Evolutionary conservation across 2,888 invertebrate genomes (phyloP).

Genomic region (Acleris holmiana): DNA sequence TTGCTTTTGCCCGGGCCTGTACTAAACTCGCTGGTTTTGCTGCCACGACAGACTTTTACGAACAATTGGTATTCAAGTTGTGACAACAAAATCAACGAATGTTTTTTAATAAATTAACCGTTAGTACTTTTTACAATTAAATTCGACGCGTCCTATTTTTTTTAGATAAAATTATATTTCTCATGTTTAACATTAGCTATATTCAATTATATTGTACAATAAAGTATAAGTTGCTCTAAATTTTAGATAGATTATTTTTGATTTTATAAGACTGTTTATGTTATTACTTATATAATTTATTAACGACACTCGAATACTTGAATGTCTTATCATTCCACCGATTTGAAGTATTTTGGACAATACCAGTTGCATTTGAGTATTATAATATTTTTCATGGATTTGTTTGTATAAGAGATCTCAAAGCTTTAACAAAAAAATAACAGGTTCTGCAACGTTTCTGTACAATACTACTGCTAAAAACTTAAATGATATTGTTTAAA

Average conservation of each 20-base stretch:
- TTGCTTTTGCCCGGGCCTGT: not conserved
- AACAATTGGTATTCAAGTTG: conserved; percentile 41
- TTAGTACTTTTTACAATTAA: conserved; percentile 42
- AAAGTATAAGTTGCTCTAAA: conserved; percentile 61
- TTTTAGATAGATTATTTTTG: conserved; percentile 64
- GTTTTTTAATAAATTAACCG: conserved; percentile 49
- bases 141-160: conserved; percentile 58
- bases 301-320: conserved; percentile 70
- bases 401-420: conserved; percentile 56
- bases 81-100: conserved; percentile 50
- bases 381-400: conserved; percentile 57
- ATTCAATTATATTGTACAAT: conserved; percentile 60
- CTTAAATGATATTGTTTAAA: not conserved
- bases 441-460: conserved; percentile 26
- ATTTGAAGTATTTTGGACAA: conserved; percentile 64
- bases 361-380: conserved; percentile 73
- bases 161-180: conserved; percentile 56
- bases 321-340: conserved; percentile 77
- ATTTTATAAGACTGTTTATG: conserved; percentile 78
- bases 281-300: conserved; percentile 62
- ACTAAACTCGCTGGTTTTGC: conserved; percentile 51
- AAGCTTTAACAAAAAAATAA: conserved; percentile 58
- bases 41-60: conserved; percentile 43
- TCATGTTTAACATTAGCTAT: conserved; percentile 51
- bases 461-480: conserved; percentile 20